Base-by-base conservation (phyloP, 1,140 invertebrate genomes). In the Formica exsecta region DNA sequence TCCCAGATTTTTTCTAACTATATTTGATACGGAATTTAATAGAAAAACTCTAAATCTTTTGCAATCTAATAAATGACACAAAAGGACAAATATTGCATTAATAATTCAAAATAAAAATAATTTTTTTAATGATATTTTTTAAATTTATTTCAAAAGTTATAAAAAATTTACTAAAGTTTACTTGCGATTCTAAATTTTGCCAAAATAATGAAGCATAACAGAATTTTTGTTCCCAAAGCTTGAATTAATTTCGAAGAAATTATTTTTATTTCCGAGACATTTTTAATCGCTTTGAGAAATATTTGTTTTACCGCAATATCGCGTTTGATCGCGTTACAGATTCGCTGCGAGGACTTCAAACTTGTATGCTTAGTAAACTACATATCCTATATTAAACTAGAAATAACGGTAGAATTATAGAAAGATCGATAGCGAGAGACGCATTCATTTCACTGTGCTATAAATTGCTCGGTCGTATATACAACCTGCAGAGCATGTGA, bases 401-500 rank as follows among this genome's bases (percentile, higher is more conserved):
- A 13, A 79, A 79, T 51, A 29, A 54, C 51, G n/a, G 29, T 68
- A 7, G 44, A 66, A 79, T 54, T 51, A 68, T 32, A 54, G 62
- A 79, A 54, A 38, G 76, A 79, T 79, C 76, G 62, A 79, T 79
- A 79, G 62, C n/a, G 44, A 48, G 44, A 48, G 44, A 36, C 62
- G 32, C 51, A 68, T 79, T 68, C 76, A 68, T 79, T 79, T 66
- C 44, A 32, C 76, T 22, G 62, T n/a, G 41, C 76, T 79, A 68
- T 79, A 79, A 66, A 65, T 48, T 48, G 44, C 44, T 13, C 16
- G 41, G 36, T 11, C 41, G 59, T 32, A 86, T 80, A 48, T 48
- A 48, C 44, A 88, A 75, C 79, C 83, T 85, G 64, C 62, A 83
- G 81, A 71, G 48, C 59, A 89, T 76, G 84, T 86, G 70, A 86